A percentile compares a stretch with the other conserved stretches of the same genome.
Evolutionary conservation across 2,797 vertebrate genomes (phyloP).

Genomic region (Lates japonicus): DNA sequence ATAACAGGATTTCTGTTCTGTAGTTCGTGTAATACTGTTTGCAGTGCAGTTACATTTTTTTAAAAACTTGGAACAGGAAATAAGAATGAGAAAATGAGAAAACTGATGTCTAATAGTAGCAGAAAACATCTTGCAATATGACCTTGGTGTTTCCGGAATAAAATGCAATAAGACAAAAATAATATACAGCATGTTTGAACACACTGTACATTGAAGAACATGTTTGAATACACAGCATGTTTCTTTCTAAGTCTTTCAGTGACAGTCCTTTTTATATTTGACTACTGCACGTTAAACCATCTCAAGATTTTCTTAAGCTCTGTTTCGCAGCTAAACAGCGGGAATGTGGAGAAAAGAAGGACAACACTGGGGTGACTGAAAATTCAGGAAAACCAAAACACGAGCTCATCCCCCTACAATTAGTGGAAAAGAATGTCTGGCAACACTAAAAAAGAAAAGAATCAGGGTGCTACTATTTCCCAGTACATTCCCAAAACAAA

Average conservation of each 20-base stretch:
- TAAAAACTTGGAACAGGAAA: neutral
- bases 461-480: slow-evolving; percentile 15
- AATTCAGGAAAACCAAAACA: slow-evolving; percentile 8
- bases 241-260: neutral
- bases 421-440: neutral
- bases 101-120: neutral
- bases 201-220: neutral
- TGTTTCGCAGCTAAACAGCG: neutral
- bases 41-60: slow-evolving; percentile 10
- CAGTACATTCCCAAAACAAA: slow-evolving; percentile 9
- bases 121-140: slow-evolving; percentile 2
- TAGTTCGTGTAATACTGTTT: slow-evolving; percentile 11
- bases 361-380: neutral
- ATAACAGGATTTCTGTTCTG: slow-evolving; percentile 1
- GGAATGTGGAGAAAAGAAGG: slow-evolving; percentile 23
- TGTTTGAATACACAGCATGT: slow-evolving; percentile 1
- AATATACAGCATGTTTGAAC: neutral
- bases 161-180: slow-evolving; percentile 19
- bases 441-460: slow-evolving; percentile 1
- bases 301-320: neutral
- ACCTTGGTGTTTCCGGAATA: slow-evolving; percentile 19
- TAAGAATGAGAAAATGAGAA: neutral
- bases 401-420: neutral
- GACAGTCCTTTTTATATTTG: neutral
- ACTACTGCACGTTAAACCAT: slow-evolving; percentile 9